Conservation (phyloP, 2,797 vertebrate species). For the Neosilurus mollespiculum region DNA sequence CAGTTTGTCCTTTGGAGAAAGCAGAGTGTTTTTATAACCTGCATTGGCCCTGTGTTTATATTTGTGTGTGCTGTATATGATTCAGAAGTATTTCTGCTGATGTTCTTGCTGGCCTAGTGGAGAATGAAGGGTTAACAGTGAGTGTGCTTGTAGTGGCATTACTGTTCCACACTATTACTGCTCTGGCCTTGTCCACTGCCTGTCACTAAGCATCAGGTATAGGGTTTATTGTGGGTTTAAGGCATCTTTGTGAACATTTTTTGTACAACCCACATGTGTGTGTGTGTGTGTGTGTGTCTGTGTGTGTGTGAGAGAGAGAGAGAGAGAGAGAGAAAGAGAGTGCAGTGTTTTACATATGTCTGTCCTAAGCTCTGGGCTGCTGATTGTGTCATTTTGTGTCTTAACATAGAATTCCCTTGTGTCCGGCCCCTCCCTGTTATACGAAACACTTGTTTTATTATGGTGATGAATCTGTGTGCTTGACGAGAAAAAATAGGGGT, state of each 20-base stretch:
- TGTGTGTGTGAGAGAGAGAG: not conserved
- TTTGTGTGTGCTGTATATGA: constrained; percentile 22
- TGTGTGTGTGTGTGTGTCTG: not conserved
- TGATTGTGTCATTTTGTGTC: constrained; percentile 30
- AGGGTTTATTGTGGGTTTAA: constrained; percentile 8
- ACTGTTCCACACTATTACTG: constrained; percentile 40
- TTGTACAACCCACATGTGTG: not conserved
- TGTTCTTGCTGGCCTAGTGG: not conserved
- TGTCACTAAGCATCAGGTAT: not conserved
- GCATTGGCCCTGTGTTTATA: constrained; percentile 15
- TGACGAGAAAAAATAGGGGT: constrained; percentile 33
- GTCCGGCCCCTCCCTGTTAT: constrained; percentile 49
- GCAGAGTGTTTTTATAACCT: constrained; percentile 21
- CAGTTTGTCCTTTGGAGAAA: constrained; percentile 21
- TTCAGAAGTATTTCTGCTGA: not conserved
- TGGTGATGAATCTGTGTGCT: constrained; percentile 51
- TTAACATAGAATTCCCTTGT: constrained; percentile 41
- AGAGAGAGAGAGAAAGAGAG: no score
- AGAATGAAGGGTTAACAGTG: constrained; percentile 16
- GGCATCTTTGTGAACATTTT: not conserved
- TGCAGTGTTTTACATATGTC: constrained; percentile 7
- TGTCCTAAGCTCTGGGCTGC: constrained; percentile 29
- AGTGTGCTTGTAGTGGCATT: constrained; percentile 35
- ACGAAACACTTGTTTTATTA: constrained; percentile 53
- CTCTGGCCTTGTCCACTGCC: constrained; percentile 11